phyloP scores from a whole-genome alignment of 1,140 invertebrate species.

The Radopholus similis region DNA sequence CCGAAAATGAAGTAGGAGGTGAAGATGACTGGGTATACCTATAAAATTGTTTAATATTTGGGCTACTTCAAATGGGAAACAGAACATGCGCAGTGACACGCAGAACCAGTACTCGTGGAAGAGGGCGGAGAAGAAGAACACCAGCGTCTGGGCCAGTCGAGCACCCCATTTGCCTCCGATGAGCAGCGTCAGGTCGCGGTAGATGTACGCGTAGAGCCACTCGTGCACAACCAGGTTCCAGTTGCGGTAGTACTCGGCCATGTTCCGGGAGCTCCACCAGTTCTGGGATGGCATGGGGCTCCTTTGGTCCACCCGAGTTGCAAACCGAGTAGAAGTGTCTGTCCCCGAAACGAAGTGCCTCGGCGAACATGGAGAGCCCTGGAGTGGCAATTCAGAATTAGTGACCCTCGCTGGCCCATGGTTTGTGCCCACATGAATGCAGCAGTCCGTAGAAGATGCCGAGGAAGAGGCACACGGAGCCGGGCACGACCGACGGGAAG shows the following conservation, averaged over 20 bases:
- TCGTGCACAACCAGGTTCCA: conserved; percentile 88
- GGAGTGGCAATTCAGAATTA: neutral
- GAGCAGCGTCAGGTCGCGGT: conserved; percentile 73
- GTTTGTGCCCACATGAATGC: conserved; percentile 40
- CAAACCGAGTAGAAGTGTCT: conserved; percentile 51
- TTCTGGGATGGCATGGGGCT: conserved; percentile 67
- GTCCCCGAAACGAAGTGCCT: conserved; percentile 54
- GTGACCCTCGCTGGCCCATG: neutral
- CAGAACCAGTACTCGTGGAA: conserved; percentile 81
- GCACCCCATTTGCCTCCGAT: conserved; percentile 42
- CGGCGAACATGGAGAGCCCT: conserved; percentile 53
- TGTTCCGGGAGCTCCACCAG: conserved; percentile 87
- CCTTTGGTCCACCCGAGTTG: neutral
- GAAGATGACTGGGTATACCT: conserved; percentile 80
- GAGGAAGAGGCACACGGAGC: conserved; percentile 47
- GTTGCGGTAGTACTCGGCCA: conserved; percentile 76
- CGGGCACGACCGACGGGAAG: conserved; percentile 55
- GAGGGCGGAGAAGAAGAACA: conserved; percentile 69
- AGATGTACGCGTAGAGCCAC: conserved; percentile 87
- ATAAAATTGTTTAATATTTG: too few relatives aligned
- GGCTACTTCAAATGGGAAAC: too few relatives aligned
- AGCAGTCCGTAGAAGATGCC: conserved; percentile 57
- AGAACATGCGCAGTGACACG: conserved; percentile 75
- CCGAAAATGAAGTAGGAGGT: conserved; percentile 61
- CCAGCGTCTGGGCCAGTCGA: conserved; percentile 62